Conservation (phyloP, 2,113 vertebrate species). For the Gasterosteus aculeatus region DNA sequence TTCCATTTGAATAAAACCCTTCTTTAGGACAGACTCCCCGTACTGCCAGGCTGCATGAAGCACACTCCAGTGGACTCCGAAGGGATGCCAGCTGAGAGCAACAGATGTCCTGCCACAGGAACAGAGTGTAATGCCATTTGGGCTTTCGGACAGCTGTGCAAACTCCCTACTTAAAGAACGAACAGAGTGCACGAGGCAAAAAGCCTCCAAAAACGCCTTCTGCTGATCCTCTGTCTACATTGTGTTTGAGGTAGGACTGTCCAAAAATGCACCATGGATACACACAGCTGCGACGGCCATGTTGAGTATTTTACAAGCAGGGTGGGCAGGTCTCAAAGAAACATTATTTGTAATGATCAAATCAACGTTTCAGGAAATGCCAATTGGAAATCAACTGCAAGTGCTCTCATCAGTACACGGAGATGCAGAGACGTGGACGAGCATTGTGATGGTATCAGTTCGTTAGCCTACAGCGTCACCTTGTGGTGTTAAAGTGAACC, state of each 20-base stretch:
- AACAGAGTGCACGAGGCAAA: conserved; percentile 32
- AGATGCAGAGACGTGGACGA: not conserved
- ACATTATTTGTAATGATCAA: not conserved
- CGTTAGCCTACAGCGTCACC: conserved; percentile 66
- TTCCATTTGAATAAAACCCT: not conserved
- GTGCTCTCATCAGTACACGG: not conserved
- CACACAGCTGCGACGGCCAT: not conserved
- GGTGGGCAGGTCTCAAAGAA: not conserved
- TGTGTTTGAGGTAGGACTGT: conserved; percentile 44
- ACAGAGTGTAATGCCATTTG: conserved; percentile 57
- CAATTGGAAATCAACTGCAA: not conserved
- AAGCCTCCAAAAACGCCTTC: conserved; percentile 15
- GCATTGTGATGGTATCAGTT: conserved; percentile 17
- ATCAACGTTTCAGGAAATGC: not conserved
- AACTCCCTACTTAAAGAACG: conserved; percentile 52
- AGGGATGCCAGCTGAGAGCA: conserved; percentile 57
- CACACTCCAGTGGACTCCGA: conserved; percentile 32
- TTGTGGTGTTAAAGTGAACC: conserved; percentile 57
- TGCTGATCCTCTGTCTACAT: conserved; percentile 28
- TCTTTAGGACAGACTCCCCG: conserved; percentile 15
- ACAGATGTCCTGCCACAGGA: conserved; percentile 68
- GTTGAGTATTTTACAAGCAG: not conserved
- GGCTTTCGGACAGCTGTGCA: conserved; percentile 64
- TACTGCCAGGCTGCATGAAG: conserved; percentile 28
- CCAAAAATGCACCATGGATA: conserved; percentile 8